These are phyloP conservation scores for Brassicogethes aeneus DNA, from an alignment of 2,888 invertebrate species.

Conservation along the genomic window DNA sequence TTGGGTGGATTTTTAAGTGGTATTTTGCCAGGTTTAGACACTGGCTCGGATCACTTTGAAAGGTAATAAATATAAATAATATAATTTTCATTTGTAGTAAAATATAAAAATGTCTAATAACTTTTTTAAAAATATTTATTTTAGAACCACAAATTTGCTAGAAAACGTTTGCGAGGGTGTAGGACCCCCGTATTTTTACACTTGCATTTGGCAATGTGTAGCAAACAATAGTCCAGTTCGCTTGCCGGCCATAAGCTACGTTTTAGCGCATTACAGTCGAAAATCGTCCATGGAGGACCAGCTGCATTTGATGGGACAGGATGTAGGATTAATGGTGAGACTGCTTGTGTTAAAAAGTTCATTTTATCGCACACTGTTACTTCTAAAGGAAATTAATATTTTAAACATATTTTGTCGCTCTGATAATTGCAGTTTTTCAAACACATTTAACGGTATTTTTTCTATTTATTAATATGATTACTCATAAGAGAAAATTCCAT, in stretches of 20 bases:
- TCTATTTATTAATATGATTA: no score
- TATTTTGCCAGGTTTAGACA: slow-evolving; percentile 78
- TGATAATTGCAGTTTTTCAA: no score
- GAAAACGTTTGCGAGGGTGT: slow-evolving; percentile 69
- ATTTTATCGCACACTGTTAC: slow-evolving; percentile 1
- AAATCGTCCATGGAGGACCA: slow-evolving; percentile 74
- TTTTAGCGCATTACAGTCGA: slow-evolving; percentile 71
- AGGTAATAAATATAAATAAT: slow-evolving; percentile 40
- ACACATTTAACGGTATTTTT: no score
- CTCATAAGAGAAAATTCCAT: no score
- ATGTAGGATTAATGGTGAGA: slow-evolving; percentile 71
- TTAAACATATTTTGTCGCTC: no score
- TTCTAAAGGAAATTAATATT: not conserved
- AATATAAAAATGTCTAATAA: no score
- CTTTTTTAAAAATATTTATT: not conserved
- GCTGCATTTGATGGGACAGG: slow-evolving; percentile 71
- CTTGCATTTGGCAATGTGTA: slow-evolving; percentile 82
- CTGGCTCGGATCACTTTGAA: slow-evolving; percentile 75
- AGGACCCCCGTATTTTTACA: slow-evolving; percentile 71
- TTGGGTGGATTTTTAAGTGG: slow-evolving; percentile 83
- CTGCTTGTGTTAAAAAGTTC: not conserved
- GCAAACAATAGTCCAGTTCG: slow-evolving; percentile 72
- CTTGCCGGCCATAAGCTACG: slow-evolving; percentile 72
- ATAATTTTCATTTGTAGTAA: no score
- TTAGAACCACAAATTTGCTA: slow-evolving; percentile 50